Evolutionary conservation across 2,888 invertebrate genomes (phyloP), one percentile per base, ranked within the genome.

Genomic region (Drepanosiphum platanoidis): DNA sequence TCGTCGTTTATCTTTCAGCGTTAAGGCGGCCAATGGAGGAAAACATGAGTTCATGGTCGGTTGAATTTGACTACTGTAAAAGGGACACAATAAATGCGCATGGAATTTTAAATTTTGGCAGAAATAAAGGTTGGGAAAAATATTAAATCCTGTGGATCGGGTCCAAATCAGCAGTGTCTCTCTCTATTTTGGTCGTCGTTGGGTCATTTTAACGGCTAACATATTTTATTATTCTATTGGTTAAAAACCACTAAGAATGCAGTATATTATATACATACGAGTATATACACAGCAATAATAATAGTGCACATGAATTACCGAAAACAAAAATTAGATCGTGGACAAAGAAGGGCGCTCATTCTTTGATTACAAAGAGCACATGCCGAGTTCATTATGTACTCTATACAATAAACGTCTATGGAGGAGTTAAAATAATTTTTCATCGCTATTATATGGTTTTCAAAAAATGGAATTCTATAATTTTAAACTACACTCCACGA

Each of bases 41-140:
- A 91, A 91, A 88, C 91, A 91, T 88, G 91, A 91, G 88, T 91
- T 90, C 91, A 91, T 91, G 32, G 58, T 52, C 77, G 77, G 30
- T 68, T n/a, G 3, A 71, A 75, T 83, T 68, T 36, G 68, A 66
- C 30, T 42, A 64, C 82, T 86, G 80, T 64, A 86, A 66, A 74
- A 61, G 68, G 66, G 79, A 39, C 32, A 52, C n/a, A 61, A 52
- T 30, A 75, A 75, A 66, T 15, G 64, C n/a, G 18, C 18, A 52
- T 46, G 34, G 74, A 83, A 83, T 58, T 75, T 83, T 39, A 64
- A 9, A 52, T 42, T 52, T 30, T 77, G 83, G 42, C 46, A 83
- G 74, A 83, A 75, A 66, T 30, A 32, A 75, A 74, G 11, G 80
- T n/a, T 22, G 27, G 39, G 30, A 58, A 64, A 61, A 64, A 64